Evolutionary conservation across 2,113 vertebrate genomes (phyloP).

Genomic region (Hymenochirus boettgeri): DNA sequence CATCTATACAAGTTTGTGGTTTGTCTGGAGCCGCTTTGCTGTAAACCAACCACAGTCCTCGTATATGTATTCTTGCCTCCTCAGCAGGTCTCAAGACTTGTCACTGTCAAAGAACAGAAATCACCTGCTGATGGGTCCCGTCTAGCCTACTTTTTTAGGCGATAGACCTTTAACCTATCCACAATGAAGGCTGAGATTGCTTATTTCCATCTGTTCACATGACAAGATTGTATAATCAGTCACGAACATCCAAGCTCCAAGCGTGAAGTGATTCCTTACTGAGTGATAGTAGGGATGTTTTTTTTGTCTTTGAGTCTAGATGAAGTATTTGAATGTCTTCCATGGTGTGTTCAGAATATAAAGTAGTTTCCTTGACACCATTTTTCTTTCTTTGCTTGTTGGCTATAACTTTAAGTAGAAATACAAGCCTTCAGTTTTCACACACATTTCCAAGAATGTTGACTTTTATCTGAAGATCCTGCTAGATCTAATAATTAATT

Average conservation of each 20-base stretch:
- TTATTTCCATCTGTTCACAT: constrained; percentile 57
- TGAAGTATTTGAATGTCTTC: constrained; percentile 46
- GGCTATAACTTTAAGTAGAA: constrained; percentile 25
- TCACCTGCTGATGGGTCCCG: constrained; percentile 48
- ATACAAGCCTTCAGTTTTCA: constrained; percentile 13
- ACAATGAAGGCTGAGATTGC: constrained; percentile 55
- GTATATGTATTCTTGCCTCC: constrained; percentile 51
- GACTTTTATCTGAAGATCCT: constrained; percentile 12
- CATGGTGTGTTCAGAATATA: constrained; percentile 48
- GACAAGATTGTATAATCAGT: constrained; percentile 52
- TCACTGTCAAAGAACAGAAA: constrained; percentile 49
- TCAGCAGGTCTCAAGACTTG: constrained; percentile 52
- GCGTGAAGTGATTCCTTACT: constrained; percentile 48
- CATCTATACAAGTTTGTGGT: constrained; percentile 58
- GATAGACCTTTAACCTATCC: constrained; percentile 49
- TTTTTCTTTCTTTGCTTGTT: constrained; percentile 40
- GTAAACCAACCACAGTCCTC: constrained; percentile 57
- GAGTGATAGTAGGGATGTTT: constrained; percentile 54
- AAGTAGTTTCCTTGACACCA: constrained; percentile 43
- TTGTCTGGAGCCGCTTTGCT: constrained; percentile 54
- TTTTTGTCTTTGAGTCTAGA: constrained; percentile 38
- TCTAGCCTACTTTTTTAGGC: constrained; percentile 45
- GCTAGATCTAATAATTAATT: constrained; percentile 18
- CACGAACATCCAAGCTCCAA: constrained; percentile 48
- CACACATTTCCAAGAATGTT: constrained; percentile 26